Base-by-base conservation (phyloP, 1,140 invertebrate species). In the Nautilus pompilius region DNA sequence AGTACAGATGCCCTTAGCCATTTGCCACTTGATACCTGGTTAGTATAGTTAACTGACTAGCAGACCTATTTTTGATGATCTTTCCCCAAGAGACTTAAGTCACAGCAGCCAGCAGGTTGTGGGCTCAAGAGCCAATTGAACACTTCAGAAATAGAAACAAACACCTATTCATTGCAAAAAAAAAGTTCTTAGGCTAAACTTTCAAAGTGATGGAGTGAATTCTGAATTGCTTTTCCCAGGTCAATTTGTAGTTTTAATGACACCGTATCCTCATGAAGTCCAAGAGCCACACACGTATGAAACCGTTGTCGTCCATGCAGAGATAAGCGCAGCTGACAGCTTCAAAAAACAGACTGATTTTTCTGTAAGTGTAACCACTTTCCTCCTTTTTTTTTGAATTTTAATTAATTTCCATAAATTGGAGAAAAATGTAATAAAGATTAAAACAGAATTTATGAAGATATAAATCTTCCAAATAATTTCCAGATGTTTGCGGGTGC, bases 241-340 rank as follows among this genome's bases (percentile, higher is more conserved):
- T 51, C 67, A 66, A 54, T 45, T 71, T 33, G 60, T 68, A 8
- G 30, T 70, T 20, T 60, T 70, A 22, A 70, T 63, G 59, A 70
- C 56, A 32, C 72, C 76, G 1, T 80, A 80, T 58, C 76, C 78
- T 28, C 45, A 73, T 20, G 58, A 73, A 45, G 75, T 80, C 4
- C 62, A 68, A 28, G 78, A 80, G 59, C 76, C 75, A 2, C 68
- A 74, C 55, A 68, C 68, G 59, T 80, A 80, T 48, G 78, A 80
- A 46, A 70, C 67, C 33, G 72, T 80, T 5, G 70, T 70, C 26
- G 63, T 80, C 6, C 78, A 80, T 58, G 78, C 76, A 4, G 71
- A 78, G 51, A 75, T 73, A 46, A 74, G 67, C 58, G 71, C 71
- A 22, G 69, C 69, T 24, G 67, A 73, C 17, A 65, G 68, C n/a